Conservation (phyloP, 2,113 vertebrate species). For the Ictalurus punctatus region DNA sequence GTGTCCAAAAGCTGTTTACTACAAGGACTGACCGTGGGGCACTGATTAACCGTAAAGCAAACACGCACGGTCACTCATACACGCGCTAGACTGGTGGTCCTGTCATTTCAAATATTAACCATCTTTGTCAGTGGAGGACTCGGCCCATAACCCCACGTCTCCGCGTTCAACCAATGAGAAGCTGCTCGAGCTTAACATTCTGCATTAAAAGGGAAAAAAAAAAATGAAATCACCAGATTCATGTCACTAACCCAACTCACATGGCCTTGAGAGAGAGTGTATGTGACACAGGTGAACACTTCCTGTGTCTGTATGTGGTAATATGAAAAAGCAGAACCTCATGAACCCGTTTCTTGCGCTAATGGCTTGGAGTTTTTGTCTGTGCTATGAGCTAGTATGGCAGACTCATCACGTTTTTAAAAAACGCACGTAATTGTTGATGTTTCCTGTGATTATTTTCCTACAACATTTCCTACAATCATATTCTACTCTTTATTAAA, state of each 20-base stretch:
- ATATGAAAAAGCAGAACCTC: background rate
- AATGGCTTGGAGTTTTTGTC: background rate
- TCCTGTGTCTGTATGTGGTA: background rate
- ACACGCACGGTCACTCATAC: slow-evolving; percentile 58
- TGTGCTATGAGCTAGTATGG: background rate
- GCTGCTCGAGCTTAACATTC: slow-evolving; percentile 56
- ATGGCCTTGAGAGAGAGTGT: slow-evolving; percentile 59
- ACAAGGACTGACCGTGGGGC: slow-evolving; percentile 57
- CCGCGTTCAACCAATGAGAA: slow-evolving; percentile 35
- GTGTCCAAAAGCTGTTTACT: slow-evolving; percentile 63
- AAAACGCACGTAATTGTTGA: too few species aligned
- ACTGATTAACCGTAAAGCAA: slow-evolving; percentile 81
- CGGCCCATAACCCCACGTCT: background rate
- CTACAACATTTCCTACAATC: background rate
- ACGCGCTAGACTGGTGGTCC: slow-evolving; percentile 1
- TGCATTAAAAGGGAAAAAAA: slow-evolving; percentile 43
- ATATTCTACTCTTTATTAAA: background rate
- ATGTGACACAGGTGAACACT: background rate
- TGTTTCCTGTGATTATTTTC: background rate
- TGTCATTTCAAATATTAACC: slow-evolving; percentile 59
- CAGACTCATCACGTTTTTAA: too few species aligned
- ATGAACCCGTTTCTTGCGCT: background rate
- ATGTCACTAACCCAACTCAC: slow-evolving; percentile 71
- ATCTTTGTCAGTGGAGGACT: slow-evolving; percentile 17
- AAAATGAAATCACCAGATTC: slow-evolving; percentile 64